Conservation (phyloP, 2,888 invertebrate species). For the Tetragnatha montana region DNA sequence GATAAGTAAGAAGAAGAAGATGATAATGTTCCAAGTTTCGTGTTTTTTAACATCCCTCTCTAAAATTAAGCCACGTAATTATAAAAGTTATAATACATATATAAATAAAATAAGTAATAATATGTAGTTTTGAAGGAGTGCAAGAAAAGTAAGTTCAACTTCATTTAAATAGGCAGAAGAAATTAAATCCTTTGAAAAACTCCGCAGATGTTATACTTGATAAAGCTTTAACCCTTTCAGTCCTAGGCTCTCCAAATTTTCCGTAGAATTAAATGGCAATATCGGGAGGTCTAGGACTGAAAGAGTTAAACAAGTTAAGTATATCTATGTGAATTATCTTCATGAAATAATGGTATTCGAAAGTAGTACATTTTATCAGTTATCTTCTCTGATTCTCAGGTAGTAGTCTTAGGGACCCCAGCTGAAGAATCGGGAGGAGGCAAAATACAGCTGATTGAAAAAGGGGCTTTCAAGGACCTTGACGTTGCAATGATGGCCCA, state of each 20-base stretch:
- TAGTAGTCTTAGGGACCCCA: constrained; percentile 69
- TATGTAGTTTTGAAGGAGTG: no score
- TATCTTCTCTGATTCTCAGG: constrained; percentile 18
- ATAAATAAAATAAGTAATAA: no score
- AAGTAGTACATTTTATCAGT: no score
- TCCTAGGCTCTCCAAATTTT: not conserved
- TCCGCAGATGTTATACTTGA: not conserved
- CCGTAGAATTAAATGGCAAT: not conserved
- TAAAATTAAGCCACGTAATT: no score
- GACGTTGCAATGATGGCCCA: constrained; percentile 73
- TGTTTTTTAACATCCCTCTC: no score
- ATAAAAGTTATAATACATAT: no score
- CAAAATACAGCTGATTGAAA: constrained; percentile 71
- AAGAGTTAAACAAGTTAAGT: not conserved
- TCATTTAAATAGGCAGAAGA: no score
- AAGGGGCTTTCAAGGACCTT: constrained; percentile 72
- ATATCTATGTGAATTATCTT: not conserved
- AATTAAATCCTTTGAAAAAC: not conserved
- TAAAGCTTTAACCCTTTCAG: not conserved
- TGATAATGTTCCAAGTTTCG: no score
- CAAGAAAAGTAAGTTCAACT: no score
- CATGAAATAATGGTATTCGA: not conserved
- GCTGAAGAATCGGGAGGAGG: constrained; percentile 73
- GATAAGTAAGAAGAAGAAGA: no score
- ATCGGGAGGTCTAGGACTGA: not conserved